Conservation (phyloP, 2,797 vertebrate genomes). For the Labeo calbasu region DNA sequence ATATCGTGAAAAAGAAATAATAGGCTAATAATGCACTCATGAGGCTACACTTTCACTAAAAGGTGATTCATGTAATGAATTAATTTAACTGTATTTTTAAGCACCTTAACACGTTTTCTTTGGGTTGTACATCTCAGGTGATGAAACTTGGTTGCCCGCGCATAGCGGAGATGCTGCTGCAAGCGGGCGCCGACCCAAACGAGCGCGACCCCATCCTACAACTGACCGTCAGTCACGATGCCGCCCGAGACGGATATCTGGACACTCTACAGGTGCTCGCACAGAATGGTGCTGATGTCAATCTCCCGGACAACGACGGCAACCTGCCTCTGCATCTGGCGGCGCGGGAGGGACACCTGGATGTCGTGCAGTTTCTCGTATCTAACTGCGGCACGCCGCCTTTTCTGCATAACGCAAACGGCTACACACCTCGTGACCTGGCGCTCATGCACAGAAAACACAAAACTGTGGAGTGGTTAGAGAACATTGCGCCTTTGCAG, state of each 20-base stretch:
- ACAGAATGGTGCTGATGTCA: constrained; percentile 81
- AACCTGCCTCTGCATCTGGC: constrained; percentile 92
- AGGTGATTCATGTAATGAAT: background rate
- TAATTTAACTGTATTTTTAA: background rate
- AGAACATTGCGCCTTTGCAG: constrained; percentile 26
- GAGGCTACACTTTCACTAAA: background rate
- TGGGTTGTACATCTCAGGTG: constrained; percentile 75
- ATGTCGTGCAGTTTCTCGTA: constrained; percentile 81
- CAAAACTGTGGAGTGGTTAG: constrained; percentile 69
- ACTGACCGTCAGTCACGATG: constrained; percentile 89
- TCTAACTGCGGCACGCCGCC: constrained; percentile 70
- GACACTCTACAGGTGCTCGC: constrained; percentile 85
- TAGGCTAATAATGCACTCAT: background rate
- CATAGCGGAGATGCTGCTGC: constrained; percentile 79
- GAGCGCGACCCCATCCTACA: constrained; percentile 77
- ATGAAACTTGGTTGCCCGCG: constrained; percentile 82
- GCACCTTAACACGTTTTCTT: constrained; percentile 3
- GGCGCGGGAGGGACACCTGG: constrained; percentile 83
- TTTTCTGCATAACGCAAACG: constrained; percentile 75
- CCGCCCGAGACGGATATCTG: constrained; percentile 87
- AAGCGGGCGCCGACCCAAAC: constrained; percentile 82
- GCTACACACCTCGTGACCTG: constrained; percentile 81
- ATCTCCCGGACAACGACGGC: constrained; percentile 81
- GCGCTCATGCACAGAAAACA: constrained; percentile 71
- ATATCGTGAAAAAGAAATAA: background rate